A percentile compares a stretch with the other conserved stretches of the same genome.
Conservation (phyloP, 2,113 vertebrate genomes). For the Stomatorhinus ivindoensis region DNA sequence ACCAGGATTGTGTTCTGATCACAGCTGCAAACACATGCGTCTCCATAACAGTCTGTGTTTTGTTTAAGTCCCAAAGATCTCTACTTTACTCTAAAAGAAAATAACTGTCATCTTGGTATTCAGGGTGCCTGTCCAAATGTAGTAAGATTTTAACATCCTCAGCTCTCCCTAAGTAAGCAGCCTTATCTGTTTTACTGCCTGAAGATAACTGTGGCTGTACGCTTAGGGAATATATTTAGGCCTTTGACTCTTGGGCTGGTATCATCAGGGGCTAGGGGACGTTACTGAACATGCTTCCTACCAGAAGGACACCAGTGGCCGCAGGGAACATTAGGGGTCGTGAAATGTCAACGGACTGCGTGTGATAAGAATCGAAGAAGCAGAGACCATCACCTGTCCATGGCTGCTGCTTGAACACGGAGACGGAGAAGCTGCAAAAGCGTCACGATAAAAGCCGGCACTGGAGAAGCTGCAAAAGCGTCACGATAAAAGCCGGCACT, state of each 20-base stretch:
- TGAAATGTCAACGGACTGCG: neutral
- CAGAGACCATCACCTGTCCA: neutral
- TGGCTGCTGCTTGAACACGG: neutral
- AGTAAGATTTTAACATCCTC: neutral
- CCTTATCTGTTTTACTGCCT: neutral
- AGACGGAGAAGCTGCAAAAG: neutral
- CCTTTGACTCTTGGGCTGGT: neutral
- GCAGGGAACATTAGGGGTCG: neutral
- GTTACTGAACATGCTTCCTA: neutral
- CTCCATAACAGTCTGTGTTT: neutral
- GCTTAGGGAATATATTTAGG: neutral
- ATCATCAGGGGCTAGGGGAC: neutral
- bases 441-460: neutral
- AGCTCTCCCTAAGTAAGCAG: neutral
- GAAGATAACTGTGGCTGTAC: neutral
- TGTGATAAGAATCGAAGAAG: neutral
- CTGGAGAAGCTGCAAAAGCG: too few relatives aligned
- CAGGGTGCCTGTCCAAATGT: neutral
- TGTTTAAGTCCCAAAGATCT: neutral
- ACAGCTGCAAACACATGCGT: neutral
- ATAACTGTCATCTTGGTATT: slow-evolving; percentile 3
- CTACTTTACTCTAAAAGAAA: slow-evolving; percentile 9
- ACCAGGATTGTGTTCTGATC: neutral
- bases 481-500: too few relatives aligned
- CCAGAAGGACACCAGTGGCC: neutral